Conservation (phyloP, 2,797 vertebrate species). For the Serranus cabrilla region DNA sequence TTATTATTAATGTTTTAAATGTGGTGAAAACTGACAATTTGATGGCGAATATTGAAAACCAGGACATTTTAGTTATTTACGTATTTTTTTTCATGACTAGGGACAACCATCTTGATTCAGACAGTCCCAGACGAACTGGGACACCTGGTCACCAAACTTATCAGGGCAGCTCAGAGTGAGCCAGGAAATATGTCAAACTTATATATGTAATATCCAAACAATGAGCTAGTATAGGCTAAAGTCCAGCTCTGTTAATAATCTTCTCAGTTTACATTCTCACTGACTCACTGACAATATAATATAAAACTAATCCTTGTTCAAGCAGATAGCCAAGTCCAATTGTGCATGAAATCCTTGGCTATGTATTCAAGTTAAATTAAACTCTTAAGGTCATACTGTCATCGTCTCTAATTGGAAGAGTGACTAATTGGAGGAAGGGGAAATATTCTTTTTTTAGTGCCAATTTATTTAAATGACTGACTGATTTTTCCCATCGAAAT, state of each 20-base stretch:
- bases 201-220: background rate
- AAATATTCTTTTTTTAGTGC: background rate
- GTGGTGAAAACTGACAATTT: too few species aligned
- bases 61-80: too few species aligned
- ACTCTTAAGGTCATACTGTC: background rate
- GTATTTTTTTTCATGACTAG: too few species aligned
- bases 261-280: background rate
- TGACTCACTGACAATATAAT: background rate
- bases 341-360: background rate
- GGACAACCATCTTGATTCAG: too few species aligned
- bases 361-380: background rate
- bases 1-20: too few species aligned
- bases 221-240: background rate
- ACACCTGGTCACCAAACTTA: background rate
- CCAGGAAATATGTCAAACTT: background rate
- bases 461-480: background rate
- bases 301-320: background rate
- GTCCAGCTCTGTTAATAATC: background rate
- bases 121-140: too few species aligned
- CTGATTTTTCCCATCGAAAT: constrained; percentile 7
- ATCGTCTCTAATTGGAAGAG: background rate
- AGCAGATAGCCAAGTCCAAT: background rate
- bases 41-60: too few species aligned
- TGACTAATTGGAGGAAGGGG: background rate
- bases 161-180: background rate